Evolutionary conservation across 2,113 vertebrate species (phyloP).

Genomic region (Centropus bengalensis): DNA sequence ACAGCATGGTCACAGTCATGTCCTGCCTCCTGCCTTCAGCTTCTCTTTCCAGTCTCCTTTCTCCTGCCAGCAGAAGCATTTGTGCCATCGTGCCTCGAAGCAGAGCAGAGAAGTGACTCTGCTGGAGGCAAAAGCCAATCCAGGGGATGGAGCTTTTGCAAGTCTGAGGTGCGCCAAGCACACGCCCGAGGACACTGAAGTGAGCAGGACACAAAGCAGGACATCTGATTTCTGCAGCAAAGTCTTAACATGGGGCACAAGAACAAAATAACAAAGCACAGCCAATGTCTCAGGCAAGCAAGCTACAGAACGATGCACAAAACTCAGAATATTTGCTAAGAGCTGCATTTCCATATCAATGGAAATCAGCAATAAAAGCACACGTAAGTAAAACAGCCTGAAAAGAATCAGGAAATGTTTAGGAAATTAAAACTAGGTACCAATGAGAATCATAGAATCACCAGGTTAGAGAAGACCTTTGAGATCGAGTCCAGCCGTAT

Average conservation of each 20-base stretch:
- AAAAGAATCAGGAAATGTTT: not conserved
- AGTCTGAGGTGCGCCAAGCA: not conserved
- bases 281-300: not conserved
- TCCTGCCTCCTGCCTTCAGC: not conserved
- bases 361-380: not conserved
- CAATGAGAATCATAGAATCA: not conserved
- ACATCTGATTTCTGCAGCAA: not conserved
- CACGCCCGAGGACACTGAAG: not conserved
- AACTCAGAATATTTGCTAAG: not conserved
- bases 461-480: no score
- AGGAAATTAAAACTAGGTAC: not conserved
- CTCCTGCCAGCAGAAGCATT: not conserved
- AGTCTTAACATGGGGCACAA: not conserved
- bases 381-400: rapidly evolving
- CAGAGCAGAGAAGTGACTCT: not conserved
- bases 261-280: not conserved
- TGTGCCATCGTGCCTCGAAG: not conserved
- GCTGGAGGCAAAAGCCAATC: not conserved
- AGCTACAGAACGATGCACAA: not conserved
- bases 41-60: not conserved
- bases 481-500: no score
- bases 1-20: not conserved
- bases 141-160: not conserved
- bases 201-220: not conserved
- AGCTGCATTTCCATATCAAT: not conserved